A percentile compares a stretch with the other conserved stretches of the same genome.
phyloP scores from a whole-genome alignment of 2,888 invertebrate species.

The Idaea biselata region DNA sequence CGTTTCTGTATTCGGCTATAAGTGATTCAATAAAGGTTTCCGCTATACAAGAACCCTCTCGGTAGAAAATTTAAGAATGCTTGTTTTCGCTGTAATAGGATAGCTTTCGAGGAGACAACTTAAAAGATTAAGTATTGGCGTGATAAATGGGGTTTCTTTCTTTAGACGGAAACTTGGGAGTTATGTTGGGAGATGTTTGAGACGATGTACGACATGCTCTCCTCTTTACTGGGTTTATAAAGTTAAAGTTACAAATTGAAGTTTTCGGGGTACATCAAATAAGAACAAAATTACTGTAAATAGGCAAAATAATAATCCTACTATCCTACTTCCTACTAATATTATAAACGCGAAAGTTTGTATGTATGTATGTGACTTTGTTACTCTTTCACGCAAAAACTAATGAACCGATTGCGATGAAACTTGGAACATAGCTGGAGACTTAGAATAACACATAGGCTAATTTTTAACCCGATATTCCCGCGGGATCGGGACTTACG shows the following conservation, averaged over 20 bases:
- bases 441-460: no score
- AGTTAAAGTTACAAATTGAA: background rate
- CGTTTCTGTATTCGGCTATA: no score
- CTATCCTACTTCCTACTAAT: no score
- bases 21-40: background rate
- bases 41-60: background rate
- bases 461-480: no score
- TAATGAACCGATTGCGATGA: no score
- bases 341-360: no score
- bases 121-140: conserved; percentile 43
- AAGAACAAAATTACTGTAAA: no score
- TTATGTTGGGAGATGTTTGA: background rate
- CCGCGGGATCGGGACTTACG: no score
- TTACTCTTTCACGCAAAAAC: no score
- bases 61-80: background rate
- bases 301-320: no score
- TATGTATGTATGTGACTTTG: no score
- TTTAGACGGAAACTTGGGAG: conserved; percentile 20
- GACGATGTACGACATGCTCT: background rate
- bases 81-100: conserved; percentile 2
- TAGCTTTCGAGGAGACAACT: conserved; percentile 22
- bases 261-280: background rate
- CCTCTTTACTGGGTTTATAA: background rate
- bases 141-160: conserved; percentile 49
- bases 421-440: no score